Evolutionary conservation across 2,113 vertebrate genomes (phyloP).

Genomic region (Tylochromis polylepis): DNA sequence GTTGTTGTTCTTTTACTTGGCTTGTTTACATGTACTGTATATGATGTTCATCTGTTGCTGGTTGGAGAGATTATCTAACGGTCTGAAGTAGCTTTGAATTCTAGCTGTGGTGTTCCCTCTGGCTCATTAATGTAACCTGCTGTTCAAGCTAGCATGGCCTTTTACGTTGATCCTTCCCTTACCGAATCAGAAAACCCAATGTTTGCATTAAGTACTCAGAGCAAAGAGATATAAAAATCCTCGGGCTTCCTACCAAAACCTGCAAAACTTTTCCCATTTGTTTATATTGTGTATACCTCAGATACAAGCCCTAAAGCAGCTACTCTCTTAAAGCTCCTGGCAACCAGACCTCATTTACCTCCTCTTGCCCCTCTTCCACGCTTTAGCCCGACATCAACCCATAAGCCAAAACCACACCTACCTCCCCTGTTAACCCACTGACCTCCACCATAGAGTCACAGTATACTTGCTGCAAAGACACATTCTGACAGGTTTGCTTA

Average conservation of each 20-base stretch:
- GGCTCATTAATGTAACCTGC: slow-evolving; percentile 18
- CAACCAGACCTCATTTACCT: slow-evolving; percentile 7
- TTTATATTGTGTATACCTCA: slow-evolving; percentile 41
- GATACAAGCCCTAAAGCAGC: slow-evolving; percentile 29
- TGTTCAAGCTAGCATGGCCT: slow-evolving; percentile 7
- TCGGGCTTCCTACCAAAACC: slow-evolving; percentile 48
- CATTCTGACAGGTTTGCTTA: background rate
- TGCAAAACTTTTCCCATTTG: background rate
- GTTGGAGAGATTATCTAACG: slow-evolving; percentile 30
- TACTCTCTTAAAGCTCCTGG: slow-evolving; percentile 29
- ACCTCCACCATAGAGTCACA: slow-evolving; percentile 43
- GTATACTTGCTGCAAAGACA: slow-evolving; percentile 15
- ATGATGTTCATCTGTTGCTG: slow-evolving; percentile 35
- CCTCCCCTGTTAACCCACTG: slow-evolving; percentile 44
- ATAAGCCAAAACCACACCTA: slow-evolving; percentile 46
- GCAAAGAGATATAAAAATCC: slow-evolving; percentile 21
- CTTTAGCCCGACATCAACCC: background rate
- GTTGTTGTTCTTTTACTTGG: slow-evolving; percentile 20
- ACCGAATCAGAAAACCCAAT: background rate
- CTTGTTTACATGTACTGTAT: slow-evolving; percentile 54
- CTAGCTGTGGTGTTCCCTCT: slow-evolving; percentile 22
- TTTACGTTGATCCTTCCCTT: background rate
- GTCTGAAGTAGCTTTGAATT: slow-evolving; percentile 35
- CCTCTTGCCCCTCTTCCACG: background rate
- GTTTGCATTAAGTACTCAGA: background rate